phyloP scores from a whole-genome alignment of 2,888 invertebrate species.

The Hypena proboscidalis region DNA sequence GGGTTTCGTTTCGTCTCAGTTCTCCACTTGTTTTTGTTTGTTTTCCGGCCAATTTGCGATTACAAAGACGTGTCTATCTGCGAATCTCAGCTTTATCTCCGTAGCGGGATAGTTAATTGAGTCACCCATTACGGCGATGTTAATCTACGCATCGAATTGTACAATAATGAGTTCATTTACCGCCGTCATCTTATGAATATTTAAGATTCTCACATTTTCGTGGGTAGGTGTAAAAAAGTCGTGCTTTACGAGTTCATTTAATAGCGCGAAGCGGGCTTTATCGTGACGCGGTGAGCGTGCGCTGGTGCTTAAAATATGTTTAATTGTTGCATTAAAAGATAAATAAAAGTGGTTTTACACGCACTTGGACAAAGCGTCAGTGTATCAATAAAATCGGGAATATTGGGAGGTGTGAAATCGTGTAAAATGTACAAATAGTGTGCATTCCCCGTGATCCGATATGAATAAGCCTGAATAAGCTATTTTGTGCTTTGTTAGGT shows the following conservation, averaged over 20 bases:
- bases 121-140: slow-evolving; percentile 67
- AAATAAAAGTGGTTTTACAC: slow-evolving; percentile 31
- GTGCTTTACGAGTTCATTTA: slow-evolving; percentile 58
- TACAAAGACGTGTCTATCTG: slow-evolving; percentile 59
- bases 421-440: slow-evolving; percentile 51
- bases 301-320: slow-evolving; percentile 27
- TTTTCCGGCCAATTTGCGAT: slow-evolving; percentile 81
- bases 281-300: slow-evolving; percentile 39
- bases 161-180: slow-evolving; percentile 76
- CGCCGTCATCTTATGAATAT: slow-evolving; percentile 73
- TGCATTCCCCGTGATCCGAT: slow-evolving; percentile 34
- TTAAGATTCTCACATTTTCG: slow-evolving; percentile 58
- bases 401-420: slow-evolving; percentile 61
- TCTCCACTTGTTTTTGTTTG: slow-evolving; percentile 73
- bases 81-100: slow-evolving; percentile 53
- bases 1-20: slow-evolving; percentile 72
- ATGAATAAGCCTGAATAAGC: slow-evolving; percentile 37
- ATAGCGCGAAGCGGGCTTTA: slow-evolving; percentile 54
- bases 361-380: slow-evolving; percentile 27
- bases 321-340: slow-evolving; percentile 36
- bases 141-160: slow-evolving; percentile 70
- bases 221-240: slow-evolving; percentile 58
- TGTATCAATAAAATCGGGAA: slow-evolving; percentile 32
- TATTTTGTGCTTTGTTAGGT: slow-evolving; percentile 36
- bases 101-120: slow-evolving; percentile 65